Percentiles rank a stretch among this genome's conserved stretches.
Conservation (phyloP, 2,888 invertebrate species). For the Hypolimnas misippus region DNA sequence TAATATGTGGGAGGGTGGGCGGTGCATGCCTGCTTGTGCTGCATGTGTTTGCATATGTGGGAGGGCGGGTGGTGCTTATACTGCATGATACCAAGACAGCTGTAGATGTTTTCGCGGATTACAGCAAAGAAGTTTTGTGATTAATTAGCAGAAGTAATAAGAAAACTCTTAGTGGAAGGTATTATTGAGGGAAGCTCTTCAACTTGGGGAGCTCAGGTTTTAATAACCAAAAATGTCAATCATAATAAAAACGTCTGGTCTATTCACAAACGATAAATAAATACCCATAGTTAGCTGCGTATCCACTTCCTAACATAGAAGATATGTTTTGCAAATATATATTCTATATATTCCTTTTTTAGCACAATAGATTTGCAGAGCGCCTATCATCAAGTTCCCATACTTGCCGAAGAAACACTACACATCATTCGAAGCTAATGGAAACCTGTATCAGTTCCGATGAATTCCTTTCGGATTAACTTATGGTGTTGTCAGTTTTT, state of each 20-base stretch:
- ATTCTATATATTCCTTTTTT: conserved; percentile 20
- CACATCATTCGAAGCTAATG: conserved; percentile 29
- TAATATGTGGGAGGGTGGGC: too few relatives aligned
- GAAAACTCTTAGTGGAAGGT: conserved; percentile 18
- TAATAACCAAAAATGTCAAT: conserved; percentile 35
- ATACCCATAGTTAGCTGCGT: conserved; percentile 43
- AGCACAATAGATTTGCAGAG: conserved; percentile 28
- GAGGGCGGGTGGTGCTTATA: too few relatives aligned
- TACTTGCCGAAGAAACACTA: conserved; percentile 14
- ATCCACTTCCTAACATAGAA: conserved; percentile 40
- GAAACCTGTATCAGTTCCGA: conserved; percentile 25
- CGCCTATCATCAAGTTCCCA: conserved; percentile 32
- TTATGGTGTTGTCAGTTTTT: conserved; percentile 33
- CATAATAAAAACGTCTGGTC: conserved; percentile 31
- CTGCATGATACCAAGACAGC: too few relatives aligned
- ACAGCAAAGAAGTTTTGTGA: too few relatives aligned
- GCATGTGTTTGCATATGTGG: too few relatives aligned
- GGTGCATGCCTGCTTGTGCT: too few relatives aligned
- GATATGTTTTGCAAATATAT: conserved; percentile 30
- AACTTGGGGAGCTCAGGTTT: conserved; percentile 44
- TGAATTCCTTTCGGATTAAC: conserved; percentile 32
- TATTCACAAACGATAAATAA: conserved; percentile 46
- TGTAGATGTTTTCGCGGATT: too few relatives aligned
- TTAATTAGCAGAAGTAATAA: conserved; percentile 13
- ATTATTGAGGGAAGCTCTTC: conserved; percentile 32